Conservation (phyloP, 2,113 vertebrate species). For the Dasyprocta punctata region DNA sequence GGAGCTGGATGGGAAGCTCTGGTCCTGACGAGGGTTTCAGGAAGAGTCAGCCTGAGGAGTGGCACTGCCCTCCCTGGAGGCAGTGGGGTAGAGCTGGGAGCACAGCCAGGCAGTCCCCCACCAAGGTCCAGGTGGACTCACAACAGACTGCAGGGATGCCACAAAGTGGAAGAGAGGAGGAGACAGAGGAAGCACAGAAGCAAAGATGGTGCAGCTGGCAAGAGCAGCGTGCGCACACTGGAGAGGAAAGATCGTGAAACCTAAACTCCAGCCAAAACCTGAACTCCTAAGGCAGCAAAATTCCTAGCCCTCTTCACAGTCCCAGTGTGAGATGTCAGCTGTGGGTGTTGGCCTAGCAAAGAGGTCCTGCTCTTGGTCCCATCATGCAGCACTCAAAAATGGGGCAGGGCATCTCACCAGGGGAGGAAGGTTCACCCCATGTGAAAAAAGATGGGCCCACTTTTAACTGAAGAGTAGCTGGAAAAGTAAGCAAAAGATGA, state of each 20-base stretch:
- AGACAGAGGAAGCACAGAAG: background rate
- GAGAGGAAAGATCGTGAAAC: background rate
- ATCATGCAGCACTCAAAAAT: background rate
- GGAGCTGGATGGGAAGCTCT: background rate
- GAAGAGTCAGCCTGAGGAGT: background rate
- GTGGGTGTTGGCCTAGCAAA: background rate
- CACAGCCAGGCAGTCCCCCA: background rate
- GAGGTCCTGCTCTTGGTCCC: background rate
- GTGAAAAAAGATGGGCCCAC: accelerated
- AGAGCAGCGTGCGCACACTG: background rate
- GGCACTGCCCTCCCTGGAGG: background rate
- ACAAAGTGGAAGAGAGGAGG: background rate
- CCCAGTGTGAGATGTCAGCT: background rate
- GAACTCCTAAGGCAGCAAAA: background rate
- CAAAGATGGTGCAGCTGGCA: background rate
- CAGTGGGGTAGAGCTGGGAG: accelerated
- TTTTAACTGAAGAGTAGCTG: background rate
- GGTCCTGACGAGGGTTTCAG: accelerated
- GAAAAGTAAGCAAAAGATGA: background rate
- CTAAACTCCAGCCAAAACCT: background rate
- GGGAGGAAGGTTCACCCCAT: background rate
- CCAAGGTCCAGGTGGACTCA: background rate
- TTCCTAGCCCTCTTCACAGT: background rate
- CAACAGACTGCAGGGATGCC: background rate
- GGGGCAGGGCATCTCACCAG: background rate